Base-by-base conservation (phyloP, 2,797 vertebrate genomes). In the Lutjanus campechanus region DNA sequence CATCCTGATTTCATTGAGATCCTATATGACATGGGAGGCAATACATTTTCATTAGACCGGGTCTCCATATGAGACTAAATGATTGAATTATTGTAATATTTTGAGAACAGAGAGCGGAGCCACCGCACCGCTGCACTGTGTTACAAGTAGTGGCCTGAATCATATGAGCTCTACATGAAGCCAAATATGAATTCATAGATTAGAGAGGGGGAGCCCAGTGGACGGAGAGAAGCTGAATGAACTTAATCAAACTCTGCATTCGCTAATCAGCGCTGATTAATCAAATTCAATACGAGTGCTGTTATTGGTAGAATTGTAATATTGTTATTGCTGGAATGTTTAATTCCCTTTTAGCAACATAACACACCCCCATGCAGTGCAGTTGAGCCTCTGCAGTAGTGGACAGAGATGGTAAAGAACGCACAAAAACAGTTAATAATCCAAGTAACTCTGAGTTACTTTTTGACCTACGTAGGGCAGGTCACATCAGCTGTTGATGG, bases 371-470 rank as follows among this genome's bases (percentile, higher is more conserved):
- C 7, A 25, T 53, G 40, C 13, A 2, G 13, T 36, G 29, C 46
- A 54, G 61, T 47, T 15, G 55, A 64, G 69, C 51, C 41, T 17
- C 19, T 25, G 55, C 54, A 54, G 8, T 40, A 58, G 53, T 40
- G 62, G 53, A 10, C 46, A 44, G n/a, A 73, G 49, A 67, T 20
- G 46, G 46, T 51, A 61, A 15, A 22, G 22, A 20, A 59, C 43
- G 67, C 43, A 62, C 60, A 56, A 63, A 60, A 73, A 36, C 29
- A 36, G 29, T 36, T 36, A 36, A 36, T 36, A 36, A 36, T 36
- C 29, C 29, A 36, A 36, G 29, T 36, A 36, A 36, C 29, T 25
- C 25, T 36, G 29, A 36, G 2, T 36, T 36, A 36, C 29, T 36
- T 29, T 29, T 29, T 29, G 29, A 29, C 29, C 29, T 29, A 29